Evolutionary conservation across 2,797 vertebrate genomes (phyloP).

Genomic region (Steatocranus sp.): DNA sequence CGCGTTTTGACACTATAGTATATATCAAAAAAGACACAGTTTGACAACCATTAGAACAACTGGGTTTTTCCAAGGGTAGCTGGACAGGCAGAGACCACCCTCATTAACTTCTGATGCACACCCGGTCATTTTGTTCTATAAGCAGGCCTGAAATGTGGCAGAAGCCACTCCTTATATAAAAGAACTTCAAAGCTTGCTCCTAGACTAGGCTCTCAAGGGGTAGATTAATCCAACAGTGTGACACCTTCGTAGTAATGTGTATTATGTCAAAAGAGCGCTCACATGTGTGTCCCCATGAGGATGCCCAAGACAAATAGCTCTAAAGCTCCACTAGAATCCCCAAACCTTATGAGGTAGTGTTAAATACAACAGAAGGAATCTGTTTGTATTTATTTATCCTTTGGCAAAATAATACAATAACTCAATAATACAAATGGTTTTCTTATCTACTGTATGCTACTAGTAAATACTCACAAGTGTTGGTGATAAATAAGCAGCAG

Average conservation of each 20-base stretch:
- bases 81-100: neutral
- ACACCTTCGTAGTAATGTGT: rapidly evolving
- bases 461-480: neutral
- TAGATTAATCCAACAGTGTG: neutral
- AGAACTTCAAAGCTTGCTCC: neutral
- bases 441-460: neutral
- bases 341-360: neutral
- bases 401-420: neutral
- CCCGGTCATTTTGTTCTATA: neutral
- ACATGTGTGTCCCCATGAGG: neutral
- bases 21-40: neutral
- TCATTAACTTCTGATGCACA: neutral
- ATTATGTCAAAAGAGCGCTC: neutral
- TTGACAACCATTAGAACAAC: neutral
- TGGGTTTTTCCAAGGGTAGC: neutral
- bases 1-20: neutral
- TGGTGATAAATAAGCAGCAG: neutral
- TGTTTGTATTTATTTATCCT: neutral
- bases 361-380: neutral
- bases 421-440: neutral
- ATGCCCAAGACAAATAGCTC: neutral
- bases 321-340: neutral
- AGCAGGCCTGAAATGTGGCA: neutral
- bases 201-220: neutral
- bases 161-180: neutral